These are phyloP conservation scores for Silurus meridionalis DNA, from an alignment of 2,113 vertebrate species.

Conservation along the genomic window DNA sequence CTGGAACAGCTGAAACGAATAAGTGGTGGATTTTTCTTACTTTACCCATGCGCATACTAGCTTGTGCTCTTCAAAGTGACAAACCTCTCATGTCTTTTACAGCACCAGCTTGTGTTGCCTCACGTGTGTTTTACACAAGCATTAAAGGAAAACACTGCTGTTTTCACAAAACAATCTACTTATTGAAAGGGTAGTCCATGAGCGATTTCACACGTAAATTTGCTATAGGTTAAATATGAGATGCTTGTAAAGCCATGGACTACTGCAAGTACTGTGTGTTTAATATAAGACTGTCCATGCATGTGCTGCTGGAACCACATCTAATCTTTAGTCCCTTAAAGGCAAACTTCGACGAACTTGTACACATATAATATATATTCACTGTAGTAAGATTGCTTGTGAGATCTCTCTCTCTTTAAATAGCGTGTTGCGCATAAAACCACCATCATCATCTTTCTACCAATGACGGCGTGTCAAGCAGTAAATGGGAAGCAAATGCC, in stretches of 20 bases:
- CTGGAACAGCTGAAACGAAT: constrained; percentile 36
- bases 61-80: neutral
- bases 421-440: neutral
- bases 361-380: no score
- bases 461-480: neutral
- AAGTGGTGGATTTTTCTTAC: constrained; percentile 6
- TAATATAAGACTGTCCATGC: no score
- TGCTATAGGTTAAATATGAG: neutral
- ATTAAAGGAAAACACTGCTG: neutral
- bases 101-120: neutral
- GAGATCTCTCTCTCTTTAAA: no score
- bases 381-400: no score
- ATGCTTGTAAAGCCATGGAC: no score
- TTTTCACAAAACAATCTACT: neutral
- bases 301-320: no score
- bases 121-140: neutral
- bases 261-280: no score
- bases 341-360: no score
- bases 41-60: constrained; percentile 13
- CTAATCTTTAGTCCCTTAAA: no score
- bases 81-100: neutral
- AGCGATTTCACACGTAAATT: no score
- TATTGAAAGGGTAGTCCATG: neutral
- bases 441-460: neutral
- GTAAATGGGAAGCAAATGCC: neutral